Conservation (phyloP, 2,797 vertebrate species). For the Dendrocincla tyrannina region DNA sequence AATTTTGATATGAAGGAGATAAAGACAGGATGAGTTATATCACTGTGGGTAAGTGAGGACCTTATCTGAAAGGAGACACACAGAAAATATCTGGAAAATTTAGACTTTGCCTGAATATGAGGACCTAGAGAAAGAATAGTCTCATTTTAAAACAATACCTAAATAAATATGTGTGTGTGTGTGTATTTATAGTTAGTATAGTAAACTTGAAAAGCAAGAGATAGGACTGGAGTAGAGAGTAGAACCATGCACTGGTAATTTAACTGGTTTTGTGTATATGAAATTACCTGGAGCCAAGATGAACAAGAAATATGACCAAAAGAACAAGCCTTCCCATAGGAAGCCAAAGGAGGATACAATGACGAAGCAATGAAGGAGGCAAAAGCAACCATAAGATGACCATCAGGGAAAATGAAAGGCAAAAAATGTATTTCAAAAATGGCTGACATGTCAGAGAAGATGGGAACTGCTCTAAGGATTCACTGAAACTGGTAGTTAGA, state of each 20-base stretch:
- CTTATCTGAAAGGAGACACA: background rate
- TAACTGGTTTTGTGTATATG: background rate
- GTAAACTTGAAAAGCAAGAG: background rate
- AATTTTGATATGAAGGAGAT: background rate
- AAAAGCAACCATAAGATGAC: background rate
- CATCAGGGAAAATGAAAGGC: background rate
- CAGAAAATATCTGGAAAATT: background rate
- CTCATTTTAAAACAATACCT: background rate
- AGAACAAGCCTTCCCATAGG: background rate
- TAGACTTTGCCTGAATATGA: background rate
- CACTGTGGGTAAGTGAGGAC: background rate
- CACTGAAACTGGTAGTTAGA: background rate
- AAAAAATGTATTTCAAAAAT: background rate
- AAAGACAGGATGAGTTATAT: background rate
- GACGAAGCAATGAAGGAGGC: background rate
- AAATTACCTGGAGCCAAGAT: background rate
- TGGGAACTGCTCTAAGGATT: background rate
- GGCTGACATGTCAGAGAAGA: background rate
- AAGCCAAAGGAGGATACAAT: background rate
- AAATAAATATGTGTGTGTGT: background rate
- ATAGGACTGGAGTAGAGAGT: background rate
- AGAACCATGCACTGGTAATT: background rate
- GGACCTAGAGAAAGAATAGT: background rate
- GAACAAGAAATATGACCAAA: background rate
- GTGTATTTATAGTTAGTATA: background rate